These are phyloP conservation scores for Psylliodes chrysocephalus DNA, from an alignment of 2,888 invertebrate genomes.

Conservation along the genomic window DNA sequence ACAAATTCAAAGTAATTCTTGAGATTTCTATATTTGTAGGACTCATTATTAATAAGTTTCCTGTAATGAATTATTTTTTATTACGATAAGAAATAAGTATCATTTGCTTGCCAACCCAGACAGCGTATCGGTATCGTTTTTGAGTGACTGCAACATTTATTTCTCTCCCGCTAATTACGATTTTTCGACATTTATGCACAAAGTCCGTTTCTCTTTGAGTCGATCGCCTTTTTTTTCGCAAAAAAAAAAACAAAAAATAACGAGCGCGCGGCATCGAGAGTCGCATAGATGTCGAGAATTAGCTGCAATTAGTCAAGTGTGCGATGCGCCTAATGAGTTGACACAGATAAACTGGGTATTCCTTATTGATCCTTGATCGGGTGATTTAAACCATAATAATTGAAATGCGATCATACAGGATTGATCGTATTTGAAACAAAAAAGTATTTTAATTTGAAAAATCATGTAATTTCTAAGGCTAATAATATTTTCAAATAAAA, in stretches of 20 bases:
- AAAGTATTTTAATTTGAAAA: too few relatives aligned
- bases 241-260: not conserved
- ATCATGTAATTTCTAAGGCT: too few relatives aligned
- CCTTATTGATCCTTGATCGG: slow-evolving; percentile 58
- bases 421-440: too few relatives aligned
- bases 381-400: slow-evolving; percentile 42
- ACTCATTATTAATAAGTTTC: too few relatives aligned
- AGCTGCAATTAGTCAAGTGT: slow-evolving; percentile 57
- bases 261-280: not conserved
- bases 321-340: slow-evolving; percentile 57
- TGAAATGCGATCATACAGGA: slow-evolving; percentile 41
- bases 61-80: too few relatives aligned
- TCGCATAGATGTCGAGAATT: slow-evolving; percentile 48
- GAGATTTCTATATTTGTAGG: too few relatives aligned
- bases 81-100: not conserved
- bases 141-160: not conserved
- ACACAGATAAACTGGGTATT: slow-evolving; percentile 57
- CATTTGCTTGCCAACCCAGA: not conserved
- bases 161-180: not conserved
- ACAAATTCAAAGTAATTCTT: too few relatives aligned
- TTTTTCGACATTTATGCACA: not conserved
- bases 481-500: too few relatives aligned
- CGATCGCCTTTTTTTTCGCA: not conserved
- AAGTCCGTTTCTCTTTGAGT: not conserved
- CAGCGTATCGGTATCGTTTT: not conserved